phyloP scores from a whole-genome alignment of 2,888 invertebrate genomes.

The Papilio protenor region DNA sequence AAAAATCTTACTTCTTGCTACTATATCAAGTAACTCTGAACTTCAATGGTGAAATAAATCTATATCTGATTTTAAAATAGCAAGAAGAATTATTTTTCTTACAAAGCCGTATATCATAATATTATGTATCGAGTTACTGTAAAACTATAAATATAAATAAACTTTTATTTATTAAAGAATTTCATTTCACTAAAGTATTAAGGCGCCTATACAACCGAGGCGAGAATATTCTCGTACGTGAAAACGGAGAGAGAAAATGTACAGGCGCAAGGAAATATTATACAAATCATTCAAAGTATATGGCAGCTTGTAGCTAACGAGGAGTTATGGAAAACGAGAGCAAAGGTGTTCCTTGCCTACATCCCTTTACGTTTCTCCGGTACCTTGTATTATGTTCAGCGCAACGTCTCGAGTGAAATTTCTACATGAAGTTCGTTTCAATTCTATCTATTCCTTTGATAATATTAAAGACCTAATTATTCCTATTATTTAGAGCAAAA shows the following conservation, averaged over 20 bases:
- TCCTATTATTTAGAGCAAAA: slow-evolving; percentile 61
- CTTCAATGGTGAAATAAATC: neutral
- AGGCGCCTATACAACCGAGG: neutral
- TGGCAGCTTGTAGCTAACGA: too few species aligned
- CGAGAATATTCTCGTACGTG: neutral
- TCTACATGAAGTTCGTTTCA: too few species aligned
- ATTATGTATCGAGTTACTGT: neutral
- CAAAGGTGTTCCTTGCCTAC: too few species aligned
- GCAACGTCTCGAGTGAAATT: too few species aligned
- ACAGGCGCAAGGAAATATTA: neutral
- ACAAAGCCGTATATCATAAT: neutral
- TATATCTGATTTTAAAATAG: neutral
- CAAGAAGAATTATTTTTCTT: neutral
- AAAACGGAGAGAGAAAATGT: neutral
- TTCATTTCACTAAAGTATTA: neutral
- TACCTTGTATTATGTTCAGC: too few species aligned
- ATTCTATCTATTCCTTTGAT: neutral
- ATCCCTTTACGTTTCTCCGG: too few species aligned
- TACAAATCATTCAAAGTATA: neutral
- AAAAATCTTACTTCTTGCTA: neutral
- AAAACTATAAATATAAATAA: neutral
- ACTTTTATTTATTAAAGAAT: neutral
- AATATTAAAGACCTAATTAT: neutral
- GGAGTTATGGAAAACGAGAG: too few species aligned
- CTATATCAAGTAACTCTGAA: neutral